phyloP scores from a whole-genome alignment of 1,140 invertebrate genomes.

The Triops longicaudatus region DNA sequence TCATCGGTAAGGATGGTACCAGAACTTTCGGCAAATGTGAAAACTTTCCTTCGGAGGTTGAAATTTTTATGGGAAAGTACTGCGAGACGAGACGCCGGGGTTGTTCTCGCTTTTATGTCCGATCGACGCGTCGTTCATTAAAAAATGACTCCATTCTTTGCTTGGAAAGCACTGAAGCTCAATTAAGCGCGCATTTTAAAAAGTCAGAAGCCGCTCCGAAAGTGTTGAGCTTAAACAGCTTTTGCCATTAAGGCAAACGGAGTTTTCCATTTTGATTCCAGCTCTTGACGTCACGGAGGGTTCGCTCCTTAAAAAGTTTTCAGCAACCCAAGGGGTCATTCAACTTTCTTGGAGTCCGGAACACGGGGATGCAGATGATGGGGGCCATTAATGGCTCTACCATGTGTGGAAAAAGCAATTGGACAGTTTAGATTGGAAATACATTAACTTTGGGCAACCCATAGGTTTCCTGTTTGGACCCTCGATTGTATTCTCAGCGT shows the following conservation, averaged over 20 bases:
- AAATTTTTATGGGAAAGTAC: not conserved
- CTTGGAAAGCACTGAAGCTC: not conserved
- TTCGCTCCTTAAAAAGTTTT: too few species aligned
- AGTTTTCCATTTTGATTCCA: not conserved
- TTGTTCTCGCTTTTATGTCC: not conserved
- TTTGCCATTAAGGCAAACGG: slow-evolving; percentile 8
- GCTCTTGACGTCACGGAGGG: not conserved
- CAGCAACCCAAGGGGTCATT: not conserved
- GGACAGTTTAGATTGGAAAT: slow-evolving; percentile 12
- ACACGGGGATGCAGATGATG: not conserved
- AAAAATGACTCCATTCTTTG: not conserved
- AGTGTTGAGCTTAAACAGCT: not conserved
- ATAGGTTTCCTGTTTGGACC: too few species aligned
- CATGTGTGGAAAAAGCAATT: not conserved
- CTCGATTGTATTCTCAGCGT: too few species aligned
- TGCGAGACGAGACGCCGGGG: not conserved
- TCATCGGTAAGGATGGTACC: not conserved
- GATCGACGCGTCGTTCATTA: slow-evolving; percentile 2
- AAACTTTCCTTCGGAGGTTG: too few species aligned
- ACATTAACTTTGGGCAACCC: not conserved
- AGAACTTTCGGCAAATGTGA: too few species aligned
- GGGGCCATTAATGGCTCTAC: slow-evolving; percentile 5
- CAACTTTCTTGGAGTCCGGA: not conserved
- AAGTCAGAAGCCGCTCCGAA: not conserved
- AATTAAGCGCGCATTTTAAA: not conserved